phyloP scores from a whole-genome alignment of 2,113 vertebrate genomes.

The Leucopsar rothschildi region DNA sequence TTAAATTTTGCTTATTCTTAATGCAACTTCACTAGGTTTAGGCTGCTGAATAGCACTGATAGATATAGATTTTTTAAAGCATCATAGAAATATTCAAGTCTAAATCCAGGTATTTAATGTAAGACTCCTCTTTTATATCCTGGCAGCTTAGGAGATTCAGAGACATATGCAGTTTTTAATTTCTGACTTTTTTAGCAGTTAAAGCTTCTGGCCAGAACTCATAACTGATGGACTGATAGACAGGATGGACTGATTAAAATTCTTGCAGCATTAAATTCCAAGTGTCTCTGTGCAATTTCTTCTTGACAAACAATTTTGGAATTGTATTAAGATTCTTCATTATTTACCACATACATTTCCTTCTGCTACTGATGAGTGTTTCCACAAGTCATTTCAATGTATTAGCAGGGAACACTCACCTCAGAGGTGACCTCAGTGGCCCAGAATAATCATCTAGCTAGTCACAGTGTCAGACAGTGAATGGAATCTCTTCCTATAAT shows the following conservation, averaged over 20 bases:
- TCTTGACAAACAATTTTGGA: not conserved
- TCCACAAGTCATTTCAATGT: not conserved
- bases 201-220: not conserved
- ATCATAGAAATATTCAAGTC: not conserved
- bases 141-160: not conserved
- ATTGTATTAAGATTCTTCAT: not conserved
- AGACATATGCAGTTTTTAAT: not conserved
- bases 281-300: not conserved
- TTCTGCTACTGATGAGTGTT: not conserved
- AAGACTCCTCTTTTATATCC: not conserved
- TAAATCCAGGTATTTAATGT: not conserved
- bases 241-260: not conserved
- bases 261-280: not conserved
- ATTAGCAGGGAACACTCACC: not conserved
- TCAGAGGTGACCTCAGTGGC: constrained; percentile 32
- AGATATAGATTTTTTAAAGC: not conserved
- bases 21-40: not conserved
- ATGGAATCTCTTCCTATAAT: constrained; percentile 42
- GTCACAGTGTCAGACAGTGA: not conserved
- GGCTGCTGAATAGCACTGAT: not conserved
- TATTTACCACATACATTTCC: not conserved
- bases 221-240: not conserved
- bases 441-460: not conserved
- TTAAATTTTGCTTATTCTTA: not conserved
- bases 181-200: not conserved